A percentile compares a stretch with the other conserved stretches of the same genome.
Evolutionary conservation across 2,797 vertebrate genomes (phyloP).

Genomic region (Platyrinchus mystaceus): DNA sequence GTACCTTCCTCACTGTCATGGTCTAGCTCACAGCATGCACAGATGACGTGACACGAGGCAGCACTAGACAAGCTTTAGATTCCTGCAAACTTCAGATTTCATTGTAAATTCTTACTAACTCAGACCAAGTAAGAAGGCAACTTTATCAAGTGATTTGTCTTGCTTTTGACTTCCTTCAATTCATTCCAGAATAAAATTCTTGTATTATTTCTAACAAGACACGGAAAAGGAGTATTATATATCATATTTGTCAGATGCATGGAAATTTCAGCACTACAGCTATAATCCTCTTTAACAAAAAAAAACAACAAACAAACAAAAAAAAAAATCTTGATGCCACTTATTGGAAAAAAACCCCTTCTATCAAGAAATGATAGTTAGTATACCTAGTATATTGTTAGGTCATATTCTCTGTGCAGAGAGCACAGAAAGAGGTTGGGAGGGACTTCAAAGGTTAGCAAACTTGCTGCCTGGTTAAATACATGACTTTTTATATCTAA

Average conservation of each 20-base stretch:
- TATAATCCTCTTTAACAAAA: neutral
- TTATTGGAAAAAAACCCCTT: neutral
- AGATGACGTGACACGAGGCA: rapidly evolving
- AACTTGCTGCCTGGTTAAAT: neutral
- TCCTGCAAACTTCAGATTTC: neutral
- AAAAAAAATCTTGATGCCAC: no score
- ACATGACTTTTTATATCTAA: neutral
- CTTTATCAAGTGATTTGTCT: neutral
- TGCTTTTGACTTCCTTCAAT: neutral
- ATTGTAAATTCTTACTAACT: neutral
- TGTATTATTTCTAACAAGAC: neutral
- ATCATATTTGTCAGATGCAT: neutral
- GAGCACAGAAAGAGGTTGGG: neutral
- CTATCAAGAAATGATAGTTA: neutral
- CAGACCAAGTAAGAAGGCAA: neutral
- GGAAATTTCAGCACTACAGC: neutral
- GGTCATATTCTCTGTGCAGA: neutral
- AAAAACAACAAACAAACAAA: no score
- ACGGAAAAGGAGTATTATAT: neutral
- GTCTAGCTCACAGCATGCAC: neutral
- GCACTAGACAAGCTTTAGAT: neutral
- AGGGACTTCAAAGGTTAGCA: neutral
- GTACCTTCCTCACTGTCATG: neutral
- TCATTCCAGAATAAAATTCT: neutral
- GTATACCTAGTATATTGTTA: neutral